Conservation (phyloP, 2,888 invertebrate genomes). For the Drosophila atripex region DNA sequence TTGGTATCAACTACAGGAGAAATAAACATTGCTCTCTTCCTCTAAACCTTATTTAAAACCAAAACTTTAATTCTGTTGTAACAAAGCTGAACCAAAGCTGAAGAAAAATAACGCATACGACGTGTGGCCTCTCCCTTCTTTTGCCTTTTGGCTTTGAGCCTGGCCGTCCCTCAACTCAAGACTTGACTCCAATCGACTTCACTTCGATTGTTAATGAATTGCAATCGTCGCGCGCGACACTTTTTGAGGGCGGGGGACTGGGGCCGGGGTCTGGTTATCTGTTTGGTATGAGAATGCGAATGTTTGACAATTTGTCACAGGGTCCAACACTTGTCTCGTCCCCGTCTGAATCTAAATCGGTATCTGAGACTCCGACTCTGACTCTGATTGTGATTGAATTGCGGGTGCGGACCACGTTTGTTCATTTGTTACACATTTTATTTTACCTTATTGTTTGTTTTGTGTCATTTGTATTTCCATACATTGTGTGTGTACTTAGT, state of each 20-base stretch:
- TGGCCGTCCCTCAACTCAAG: conserved; percentile 71
- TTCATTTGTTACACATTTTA: conserved; percentile 74
- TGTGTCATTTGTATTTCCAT: conserved; percentile 44
- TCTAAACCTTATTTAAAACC: not conserved
- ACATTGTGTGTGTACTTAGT: conserved; percentile 62
- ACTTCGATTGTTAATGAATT: conserved; percentile 69
- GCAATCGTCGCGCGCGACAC: conserved; percentile 55
- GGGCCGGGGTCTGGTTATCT: not conserved
- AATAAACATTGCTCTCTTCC: not conserved
- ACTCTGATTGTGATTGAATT: conserved; percentile 25
- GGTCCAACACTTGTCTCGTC: conserved; percentile 47
- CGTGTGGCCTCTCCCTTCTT: conserved; percentile 70
- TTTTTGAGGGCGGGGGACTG: conserved; percentile 11
- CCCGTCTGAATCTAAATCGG: conserved; percentile 17
- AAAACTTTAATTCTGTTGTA: not conserved
- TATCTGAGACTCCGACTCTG: conserved; percentile 1
- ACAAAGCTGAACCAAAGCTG: not conserved
- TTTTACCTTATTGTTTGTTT: conserved; percentile 36
- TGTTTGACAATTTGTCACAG: conserved; percentile 76
- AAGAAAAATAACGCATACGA: conserved; percentile 57
- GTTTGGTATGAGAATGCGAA: conserved; percentile 46
- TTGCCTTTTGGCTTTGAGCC: conserved; percentile 60
- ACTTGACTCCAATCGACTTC: conserved; percentile 48
- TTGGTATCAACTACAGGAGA: not conserved
- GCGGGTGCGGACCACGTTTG: conserved; percentile 57